Evolutionary conservation across 2,113 vertebrate species (phyloP).

Genomic region (Riparia riparia): DNA sequence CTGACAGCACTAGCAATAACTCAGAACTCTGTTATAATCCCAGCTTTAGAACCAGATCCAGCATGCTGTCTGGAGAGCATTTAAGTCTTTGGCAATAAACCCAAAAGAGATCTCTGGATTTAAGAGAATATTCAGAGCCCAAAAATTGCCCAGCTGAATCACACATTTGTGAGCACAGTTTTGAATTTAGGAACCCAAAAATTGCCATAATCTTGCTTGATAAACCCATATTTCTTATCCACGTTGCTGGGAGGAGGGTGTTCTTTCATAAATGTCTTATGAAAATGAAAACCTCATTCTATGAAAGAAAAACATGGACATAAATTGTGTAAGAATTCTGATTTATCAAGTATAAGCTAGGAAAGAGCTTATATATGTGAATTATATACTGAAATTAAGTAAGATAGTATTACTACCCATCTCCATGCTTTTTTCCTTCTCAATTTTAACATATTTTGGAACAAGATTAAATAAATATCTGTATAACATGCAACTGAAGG

Average conservation of each 20-base stretch:
- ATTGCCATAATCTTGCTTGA: not conserved
- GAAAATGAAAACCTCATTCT: not conserved
- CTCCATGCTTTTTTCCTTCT: not conserved
- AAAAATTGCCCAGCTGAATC: not conserved
- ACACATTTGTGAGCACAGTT: not conserved
- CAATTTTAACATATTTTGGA: not conserved
- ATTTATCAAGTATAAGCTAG: not conserved
- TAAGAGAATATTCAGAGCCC: not conserved
- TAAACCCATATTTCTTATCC: not conserved
- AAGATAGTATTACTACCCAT: not conserved
- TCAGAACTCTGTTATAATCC: not conserved
- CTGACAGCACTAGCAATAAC: not conserved
- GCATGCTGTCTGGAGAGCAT: not conserved
- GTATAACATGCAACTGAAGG: not conserved
- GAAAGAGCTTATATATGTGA: not conserved
- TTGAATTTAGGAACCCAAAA: not conserved
- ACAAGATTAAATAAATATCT: not conserved
- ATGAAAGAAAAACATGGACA: not conserved
- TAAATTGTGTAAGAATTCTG: not conserved
- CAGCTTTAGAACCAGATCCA: not conserved
- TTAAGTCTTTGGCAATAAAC: not conserved
- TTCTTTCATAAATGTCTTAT: not conserved
- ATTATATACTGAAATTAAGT: not conserved
- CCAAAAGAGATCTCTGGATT: not conserved
- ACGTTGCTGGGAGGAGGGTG: not conserved